Conservation (phyloP, 2,888 invertebrate species). For the Arge pagana region DNA sequence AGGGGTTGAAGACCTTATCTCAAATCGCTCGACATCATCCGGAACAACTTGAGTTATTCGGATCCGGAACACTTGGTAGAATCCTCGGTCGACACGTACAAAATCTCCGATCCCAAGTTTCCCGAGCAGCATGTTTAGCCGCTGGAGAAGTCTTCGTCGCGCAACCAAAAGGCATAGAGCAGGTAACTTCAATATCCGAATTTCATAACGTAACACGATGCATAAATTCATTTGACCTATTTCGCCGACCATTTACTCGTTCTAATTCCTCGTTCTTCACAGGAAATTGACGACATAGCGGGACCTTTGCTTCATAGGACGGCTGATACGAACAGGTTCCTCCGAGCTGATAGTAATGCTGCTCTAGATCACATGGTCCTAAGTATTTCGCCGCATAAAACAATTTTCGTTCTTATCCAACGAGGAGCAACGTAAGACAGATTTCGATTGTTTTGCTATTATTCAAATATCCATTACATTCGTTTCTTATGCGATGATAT, state of each 20-base stretch:
- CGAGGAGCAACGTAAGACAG: constrained; percentile 67
- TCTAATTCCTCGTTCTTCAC: constrained; percentile 30
- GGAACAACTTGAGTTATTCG: constrained; percentile 66
- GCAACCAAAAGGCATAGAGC: constrained; percentile 57
- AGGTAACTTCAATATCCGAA: constrained; percentile 38
- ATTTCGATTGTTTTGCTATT: neutral
- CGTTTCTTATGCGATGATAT: neutral
- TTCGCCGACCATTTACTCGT: too few relatives aligned
- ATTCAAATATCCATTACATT: neutral
- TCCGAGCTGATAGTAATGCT: constrained; percentile 84
- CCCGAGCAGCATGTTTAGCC: constrained; percentile 84
- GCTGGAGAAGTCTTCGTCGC: constrained; percentile 78
- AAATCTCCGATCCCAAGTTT: constrained; percentile 91
- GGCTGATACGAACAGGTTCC: constrained; percentile 92
- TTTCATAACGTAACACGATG: neutral
- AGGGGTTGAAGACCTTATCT: constrained; percentile 72
- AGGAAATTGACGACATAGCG: constrained; percentile 87
- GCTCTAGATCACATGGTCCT: constrained; percentile 84
- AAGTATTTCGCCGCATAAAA: constrained; percentile 71
- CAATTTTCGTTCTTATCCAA: constrained; percentile 68
- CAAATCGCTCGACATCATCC: constrained; percentile 71
- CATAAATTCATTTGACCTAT: too few relatives aligned
- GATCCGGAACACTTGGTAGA: constrained; percentile 71
- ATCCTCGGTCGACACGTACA: constrained; percentile 77
- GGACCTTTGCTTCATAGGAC: constrained; percentile 82